Evolutionary conservation across 2,797 vertebrate genomes (phyloP).

Genomic region (Melanotaenia maccullochi): DNA sequence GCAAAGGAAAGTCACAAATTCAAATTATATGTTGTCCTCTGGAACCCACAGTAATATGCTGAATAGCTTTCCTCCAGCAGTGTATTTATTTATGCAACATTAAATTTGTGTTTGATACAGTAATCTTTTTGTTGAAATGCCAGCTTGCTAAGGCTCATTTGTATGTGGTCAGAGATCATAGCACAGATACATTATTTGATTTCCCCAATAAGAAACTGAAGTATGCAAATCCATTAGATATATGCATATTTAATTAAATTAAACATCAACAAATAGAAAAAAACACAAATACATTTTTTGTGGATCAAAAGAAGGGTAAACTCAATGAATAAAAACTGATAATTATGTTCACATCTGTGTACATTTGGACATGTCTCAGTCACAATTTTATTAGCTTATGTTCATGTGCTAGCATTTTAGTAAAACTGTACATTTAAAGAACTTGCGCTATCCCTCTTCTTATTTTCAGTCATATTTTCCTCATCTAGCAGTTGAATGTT

Average conservation of each 20-base stretch:
- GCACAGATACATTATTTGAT: conserved; percentile 35
- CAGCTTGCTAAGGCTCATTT: conserved; percentile 60
- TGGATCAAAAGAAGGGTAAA: conserved; percentile 10
- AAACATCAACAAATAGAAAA: conserved; percentile 14
- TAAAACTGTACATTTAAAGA: conserved; percentile 19
- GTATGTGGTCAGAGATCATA: conserved; percentile 35
- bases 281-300: conserved; percentile 14
- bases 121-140: conserved; percentile 51
- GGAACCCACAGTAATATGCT: conserved; percentile 50
- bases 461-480: conserved; percentile 2
- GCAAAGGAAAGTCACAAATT: conserved; percentile 39
- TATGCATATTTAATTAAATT: conserved; percentile 3
- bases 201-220: conserved; percentile 25
- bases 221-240: conserved; percentile 6
- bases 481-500: neutral
- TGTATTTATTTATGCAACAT: conserved; percentile 56
- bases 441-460: neutral
- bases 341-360: neutral
- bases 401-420: conserved; percentile 13
- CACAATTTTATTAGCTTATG: conserved; percentile 5
- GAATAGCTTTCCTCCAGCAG: conserved; percentile 33
- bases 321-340: conserved; percentile 9
- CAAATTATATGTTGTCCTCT: conserved; percentile 51
- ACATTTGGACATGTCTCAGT: conserved; percentile 1
- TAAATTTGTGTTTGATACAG: conserved; percentile 49